phyloP scores from a whole-genome alignment of 2,113 vertebrate genomes.

The Scatophagus argus region DNA sequence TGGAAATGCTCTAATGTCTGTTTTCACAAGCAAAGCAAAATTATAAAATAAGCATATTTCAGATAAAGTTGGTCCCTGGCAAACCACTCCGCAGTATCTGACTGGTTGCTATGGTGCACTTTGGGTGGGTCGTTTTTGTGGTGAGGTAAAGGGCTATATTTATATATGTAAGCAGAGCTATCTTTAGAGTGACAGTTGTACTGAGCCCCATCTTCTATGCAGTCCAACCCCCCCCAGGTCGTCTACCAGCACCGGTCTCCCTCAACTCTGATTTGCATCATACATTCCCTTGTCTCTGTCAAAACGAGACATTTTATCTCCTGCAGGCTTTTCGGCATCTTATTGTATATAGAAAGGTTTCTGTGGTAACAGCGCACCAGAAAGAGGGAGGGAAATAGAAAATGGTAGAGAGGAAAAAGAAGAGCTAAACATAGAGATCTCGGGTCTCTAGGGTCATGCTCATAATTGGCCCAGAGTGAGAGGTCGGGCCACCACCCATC shows the following conservation, averaged over 20 bases:
- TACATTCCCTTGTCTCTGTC: constrained; percentile 42
- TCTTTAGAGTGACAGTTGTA: constrained; percentile 63
- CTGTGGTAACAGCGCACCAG: constrained; percentile 48
- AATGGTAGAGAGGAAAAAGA: not conserved
- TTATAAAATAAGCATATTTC: constrained; percentile 9
- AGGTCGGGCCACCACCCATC: constrained; percentile 44
- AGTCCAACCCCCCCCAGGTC: constrained; percentile 12
- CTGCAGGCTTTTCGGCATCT: constrained; percentile 36
- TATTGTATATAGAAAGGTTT: constrained; percentile 52
- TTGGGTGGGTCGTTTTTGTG: constrained; percentile 44
- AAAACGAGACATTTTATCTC: no score
- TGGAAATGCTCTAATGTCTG: constrained; percentile 6
- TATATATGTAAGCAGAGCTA: constrained; percentile 37
- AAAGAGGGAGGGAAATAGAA: constrained; percentile 10
- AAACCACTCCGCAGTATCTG: constrained; percentile 16
- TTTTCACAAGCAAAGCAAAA: constrained; percentile 16
- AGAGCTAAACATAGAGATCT: constrained; percentile 51
- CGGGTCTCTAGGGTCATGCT: constrained; percentile 62
- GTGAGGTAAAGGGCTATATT: constrained; percentile 48
- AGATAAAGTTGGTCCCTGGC: not conserved
- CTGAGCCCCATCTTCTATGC: constrained; percentile 1
- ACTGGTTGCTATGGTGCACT: constrained; percentile 27
- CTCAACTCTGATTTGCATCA: constrained; percentile 54
- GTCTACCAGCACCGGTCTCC: constrained; percentile 16
- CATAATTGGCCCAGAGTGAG: constrained; percentile 75